Base-by-base conservation (phyloP, 2,888 invertebrate genomes). In the Andrena marginata region DNA sequence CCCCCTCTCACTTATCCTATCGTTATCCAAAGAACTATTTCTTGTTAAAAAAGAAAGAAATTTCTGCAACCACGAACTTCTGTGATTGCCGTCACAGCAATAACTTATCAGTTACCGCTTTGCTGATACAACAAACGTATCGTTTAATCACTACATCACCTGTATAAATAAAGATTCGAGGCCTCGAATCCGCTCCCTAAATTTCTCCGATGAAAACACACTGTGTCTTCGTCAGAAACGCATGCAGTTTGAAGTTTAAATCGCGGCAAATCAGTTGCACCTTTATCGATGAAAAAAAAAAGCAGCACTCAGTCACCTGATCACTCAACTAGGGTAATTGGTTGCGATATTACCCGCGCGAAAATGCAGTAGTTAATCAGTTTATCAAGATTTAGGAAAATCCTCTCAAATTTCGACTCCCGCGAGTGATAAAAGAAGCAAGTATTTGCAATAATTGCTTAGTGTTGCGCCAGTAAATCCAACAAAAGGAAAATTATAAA, bases 391-490 rank as follows among this genome's bases (percentile, higher is more conserved):
- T 42, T 35, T 33, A 51, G 3, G 8, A 78, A 54, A 67, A 54
- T 71, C 60, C 42, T 70, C n/a, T 42, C 5, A 42, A 42, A 20
- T 4, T 20, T 42, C 31, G 60, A 31, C 23, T 6, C 23, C n/a
- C 13, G 8, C 31, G 42, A 62, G 48, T 4, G 5, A 63, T n/a
- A 4, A 59, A 65, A 42, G 10, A 49, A 51, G 2, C 29, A 71
- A 67, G 79, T 80, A 80, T 71, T 80, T 78, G 71, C 71, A 80
- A 71, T 71, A 78, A 70, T 49, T 20, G 16, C 8, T 31, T 63
- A n/a, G 6, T 64, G 6, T 20, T 35, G 26, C 13, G 1, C 2
- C 10, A 26, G 13, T 23, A 31, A 48, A 29, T 60, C 20, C 20
- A 48, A 31, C 7, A 13, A n/a, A 31, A 2, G 20, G 13, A 7